Evolutionary conservation across 2,888 invertebrate species (phyloP).

Genomic region (Steinernema scapterisci): DNA sequence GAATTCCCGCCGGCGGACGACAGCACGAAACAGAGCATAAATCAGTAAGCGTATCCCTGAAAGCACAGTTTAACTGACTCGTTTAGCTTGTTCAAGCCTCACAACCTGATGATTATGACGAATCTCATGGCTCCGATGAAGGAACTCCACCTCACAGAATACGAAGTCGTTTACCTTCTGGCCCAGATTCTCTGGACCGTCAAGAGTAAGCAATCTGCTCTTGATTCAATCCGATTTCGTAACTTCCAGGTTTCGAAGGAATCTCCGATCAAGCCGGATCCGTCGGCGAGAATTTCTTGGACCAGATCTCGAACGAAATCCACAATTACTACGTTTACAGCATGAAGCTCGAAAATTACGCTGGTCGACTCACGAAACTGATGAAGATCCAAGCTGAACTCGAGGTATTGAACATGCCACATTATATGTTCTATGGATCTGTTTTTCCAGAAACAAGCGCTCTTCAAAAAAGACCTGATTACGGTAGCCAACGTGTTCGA

Average conservation of each 20-base stretch:
- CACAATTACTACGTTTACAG: conserved; percentile 33
- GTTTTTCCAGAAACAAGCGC: not conserved
- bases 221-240: not conserved
- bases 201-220: not conserved
- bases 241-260: not conserved
- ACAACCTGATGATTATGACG: not conserved
- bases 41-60: not conserved
- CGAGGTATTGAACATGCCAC: not conserved
- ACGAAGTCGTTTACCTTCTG: conserved; percentile 5
- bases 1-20: too few relatives aligned
- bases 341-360: conserved; percentile 9
- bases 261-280: not conserved
- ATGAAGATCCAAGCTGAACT: conserved; percentile 23
- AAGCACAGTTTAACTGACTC: not conserved
- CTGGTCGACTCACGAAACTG: not conserved
- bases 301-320: conserved; percentile 20
- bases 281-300: not conserved
- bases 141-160: not conserved
- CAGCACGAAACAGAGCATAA: not conserved
- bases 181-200: conserved; percentile 1
- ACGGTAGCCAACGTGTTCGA: conserved; percentile 11
- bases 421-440: not conserved
- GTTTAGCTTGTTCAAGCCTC: conserved; percentile 18
- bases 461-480: conserved; percentile 12
- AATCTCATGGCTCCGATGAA: conserved; percentile 1